Evolutionary conservation across 2,797 vertebrate genomes (phyloP).

Genomic region (Gymnodraco acuticeps): DNA sequence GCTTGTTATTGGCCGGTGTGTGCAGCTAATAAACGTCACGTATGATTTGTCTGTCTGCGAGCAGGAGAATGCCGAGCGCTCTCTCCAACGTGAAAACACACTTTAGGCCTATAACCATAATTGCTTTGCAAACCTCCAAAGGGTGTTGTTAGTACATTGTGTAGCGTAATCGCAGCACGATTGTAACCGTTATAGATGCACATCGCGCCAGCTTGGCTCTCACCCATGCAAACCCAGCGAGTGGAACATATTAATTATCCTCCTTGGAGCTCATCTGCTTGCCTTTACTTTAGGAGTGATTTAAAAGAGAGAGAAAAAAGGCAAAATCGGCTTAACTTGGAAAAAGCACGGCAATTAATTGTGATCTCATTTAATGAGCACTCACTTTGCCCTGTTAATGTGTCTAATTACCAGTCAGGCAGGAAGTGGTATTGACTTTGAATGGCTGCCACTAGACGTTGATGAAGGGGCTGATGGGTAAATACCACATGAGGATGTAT

Average conservation of each 20-base stretch:
- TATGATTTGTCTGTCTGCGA: slow-evolving; percentile 49
- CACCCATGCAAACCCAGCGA: slow-evolving; percentile 50
- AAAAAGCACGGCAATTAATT: slow-evolving; percentile 70
- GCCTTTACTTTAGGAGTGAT: slow-evolving; percentile 63
- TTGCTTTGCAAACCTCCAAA: slow-evolving; percentile 60
- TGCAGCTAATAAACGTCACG: slow-evolving; percentile 61
- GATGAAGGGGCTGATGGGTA: slow-evolving; percentile 68
- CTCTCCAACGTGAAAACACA: slow-evolving; percentile 28
- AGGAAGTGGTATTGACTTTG: slow-evolving; percentile 73
- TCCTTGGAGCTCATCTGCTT: slow-evolving; percentile 63
- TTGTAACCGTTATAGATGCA: slow-evolving; percentile 40
- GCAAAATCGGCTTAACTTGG: slow-evolving; percentile 64
- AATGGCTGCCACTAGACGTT: slow-evolving; percentile 64
- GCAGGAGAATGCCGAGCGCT: slow-evolving; percentile 31
- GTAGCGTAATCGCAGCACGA: slow-evolving; percentile 48
- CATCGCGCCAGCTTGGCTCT: slow-evolving; percentile 52
- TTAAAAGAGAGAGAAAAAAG: slow-evolving; percentile 25
- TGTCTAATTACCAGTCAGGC: slow-evolving; percentile 73
- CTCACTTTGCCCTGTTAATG: slow-evolving; percentile 68
- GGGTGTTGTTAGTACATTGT: slow-evolving; percentile 58
- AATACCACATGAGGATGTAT: slow-evolving; percentile 44
- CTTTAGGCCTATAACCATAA: slow-evolving; percentile 64
- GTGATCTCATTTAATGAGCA: slow-evolving; percentile 73
- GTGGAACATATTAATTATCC: slow-evolving; percentile 68
- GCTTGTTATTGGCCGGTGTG: slow-evolving; percentile 41